Base-by-base conservation (phyloP, 2,113 vertebrate genomes). In the Paradoxurus hermaphroditus region DNA sequence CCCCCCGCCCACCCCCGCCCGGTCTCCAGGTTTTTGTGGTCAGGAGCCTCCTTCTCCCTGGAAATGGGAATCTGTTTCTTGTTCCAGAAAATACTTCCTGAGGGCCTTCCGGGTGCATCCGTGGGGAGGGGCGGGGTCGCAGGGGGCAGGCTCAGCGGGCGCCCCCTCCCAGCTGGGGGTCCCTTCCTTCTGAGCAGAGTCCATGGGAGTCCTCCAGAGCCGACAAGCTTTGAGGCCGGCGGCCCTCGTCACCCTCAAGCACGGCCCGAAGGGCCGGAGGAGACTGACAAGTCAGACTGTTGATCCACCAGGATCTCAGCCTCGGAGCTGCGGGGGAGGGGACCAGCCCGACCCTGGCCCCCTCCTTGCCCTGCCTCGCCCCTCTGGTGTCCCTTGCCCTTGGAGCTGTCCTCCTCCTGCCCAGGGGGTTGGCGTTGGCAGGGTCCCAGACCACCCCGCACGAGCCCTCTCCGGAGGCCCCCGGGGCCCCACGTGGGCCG, bases 381-480 rank as follows among this genome's bases (percentile, higher is more conserved):
- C 63, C 51, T 53, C 15, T 4, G 51, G 51, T 53, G 11, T 27
- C 62, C 23, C 21, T 7, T 27, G 62, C 62, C 62, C 63, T 31
- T 14, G 27, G 3, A 19, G 1, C 84, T 70, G 27, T 36, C 7
- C n/a, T 16, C 29, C 0, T 10, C 53, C n/a, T 27, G 19, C 0
- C 34, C 0, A 0, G 19, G 34, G 12, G 44, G 51, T 85, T 62
- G 4, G 9, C 18, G 46, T 13, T 1, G 34, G 36, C 4, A 1
- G 2, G 1, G 90, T 16, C 51, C 1, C 1, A 25, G 92, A 34
- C 65, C 2, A 0, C 81, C 34, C 34, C 5, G 31, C 1, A 3
- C 4, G 16, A 65, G 44, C 34, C 34, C 0, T 1, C 41, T 6
- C 11, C 2, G 49, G 39, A 36, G 67, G 51, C 44, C 41, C 70